Percentiles rank a stretch among this genome's conserved stretches.
phyloP scores from a whole-genome alignment of 2,888 invertebrate species.

The Congeria kusceri region DNA sequence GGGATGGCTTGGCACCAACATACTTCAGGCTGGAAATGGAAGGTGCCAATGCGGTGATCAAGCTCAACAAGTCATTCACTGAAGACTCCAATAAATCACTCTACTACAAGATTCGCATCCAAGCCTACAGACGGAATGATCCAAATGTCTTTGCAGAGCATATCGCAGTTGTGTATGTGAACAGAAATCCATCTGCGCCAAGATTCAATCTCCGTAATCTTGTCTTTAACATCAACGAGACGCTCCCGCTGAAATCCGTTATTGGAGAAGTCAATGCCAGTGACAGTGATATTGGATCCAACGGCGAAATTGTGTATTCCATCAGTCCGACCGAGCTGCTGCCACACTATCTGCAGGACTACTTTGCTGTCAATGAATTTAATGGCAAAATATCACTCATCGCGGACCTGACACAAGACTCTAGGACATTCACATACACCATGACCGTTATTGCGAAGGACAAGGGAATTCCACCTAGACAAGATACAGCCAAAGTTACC shows the following conservation, averaged over 20 bases:
- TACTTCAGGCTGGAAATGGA: slow-evolving; percentile 92
- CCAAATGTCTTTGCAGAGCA: slow-evolving; percentile 58
- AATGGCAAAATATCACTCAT: slow-evolving; percentile 74
- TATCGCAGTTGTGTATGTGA: slow-evolving; percentile 69
- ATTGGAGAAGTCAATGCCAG: slow-evolving; percentile 78
- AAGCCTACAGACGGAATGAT: slow-evolving; percentile 50
- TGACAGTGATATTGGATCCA: slow-evolving; percentile 79
- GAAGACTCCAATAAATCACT: slow-evolving; percentile 64
- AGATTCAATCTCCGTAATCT: slow-evolving; percentile 65
- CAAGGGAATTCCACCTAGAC: slow-evolving; percentile 60
- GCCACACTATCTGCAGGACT: slow-evolving; percentile 63
- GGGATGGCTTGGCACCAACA: slow-evolving; percentile 85
- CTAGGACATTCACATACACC: slow-evolving; percentile 38
- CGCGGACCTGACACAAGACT: slow-evolving; percentile 57
- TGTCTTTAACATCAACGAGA: slow-evolving; percentile 73
- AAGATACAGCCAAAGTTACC: slow-evolving; percentile 59
- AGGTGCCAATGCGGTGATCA: slow-evolving; percentile 92
- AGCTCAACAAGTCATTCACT: slow-evolving; percentile 58
- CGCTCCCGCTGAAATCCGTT: slow-evolving; percentile 52
- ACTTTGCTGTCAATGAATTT: slow-evolving; percentile 77
- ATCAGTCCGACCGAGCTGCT: slow-evolving; percentile 64
- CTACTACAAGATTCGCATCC: slow-evolving; percentile 63
- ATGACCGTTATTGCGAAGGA: slow-evolving; percentile 66
- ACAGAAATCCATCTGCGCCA: slow-evolving; percentile 76
- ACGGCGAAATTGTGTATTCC: slow-evolving; percentile 74